Evolutionary conservation across 2,888 invertebrate genomes (phyloP), one percentile per base, ranked within the genome.

Genomic region (Mylabris sibirica): DNA sequence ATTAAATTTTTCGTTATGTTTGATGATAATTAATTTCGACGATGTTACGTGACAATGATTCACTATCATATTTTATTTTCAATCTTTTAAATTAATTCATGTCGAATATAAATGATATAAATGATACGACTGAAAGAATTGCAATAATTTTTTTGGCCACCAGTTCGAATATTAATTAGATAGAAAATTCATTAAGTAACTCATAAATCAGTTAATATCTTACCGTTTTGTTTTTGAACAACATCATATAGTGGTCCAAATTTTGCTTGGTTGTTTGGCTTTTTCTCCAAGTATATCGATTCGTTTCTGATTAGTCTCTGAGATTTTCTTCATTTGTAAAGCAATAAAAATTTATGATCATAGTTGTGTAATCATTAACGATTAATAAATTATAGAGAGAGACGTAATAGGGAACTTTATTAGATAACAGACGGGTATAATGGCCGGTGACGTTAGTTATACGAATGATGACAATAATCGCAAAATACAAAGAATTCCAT

Each of bases 1-100:
- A 57, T 57, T 57, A 57, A 57, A 57, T 57, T 26, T 57, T 24
- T 57, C 22, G 22, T 57, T 57, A 57, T 5, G 14, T 57, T 57
- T 26, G 57, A 57, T 57, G 26, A 26, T 57, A 57, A 57, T 57
- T 57, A 57, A 57, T 57, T 57, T 26, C 14, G 57, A 57, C 11
- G 22, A 9, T 26, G 57, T 57, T 57, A 57, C 57, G 26, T 26
- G 26, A 57, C 24, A 57, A 49, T 49, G 20, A 49, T 20, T 44
- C 44, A 1, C 17, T 30, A 8, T 30, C 4, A 38, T 38, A 3
- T 14, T 38, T 44, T 17, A 6, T 44, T 44, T 17, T 30, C 30
- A 30, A 44, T 44, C 44, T 44, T 44, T 8, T 6, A 44, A 17
- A n/a, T 44, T n/a, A 17, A 17, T 12, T 5, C 6, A 17, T 44